A percentile compares a stretch with the other conserved stretches of the same genome.
phyloP scores from a whole-genome alignment of 2,888 invertebrate genomes.

The Lissonota sp. region DNA sequence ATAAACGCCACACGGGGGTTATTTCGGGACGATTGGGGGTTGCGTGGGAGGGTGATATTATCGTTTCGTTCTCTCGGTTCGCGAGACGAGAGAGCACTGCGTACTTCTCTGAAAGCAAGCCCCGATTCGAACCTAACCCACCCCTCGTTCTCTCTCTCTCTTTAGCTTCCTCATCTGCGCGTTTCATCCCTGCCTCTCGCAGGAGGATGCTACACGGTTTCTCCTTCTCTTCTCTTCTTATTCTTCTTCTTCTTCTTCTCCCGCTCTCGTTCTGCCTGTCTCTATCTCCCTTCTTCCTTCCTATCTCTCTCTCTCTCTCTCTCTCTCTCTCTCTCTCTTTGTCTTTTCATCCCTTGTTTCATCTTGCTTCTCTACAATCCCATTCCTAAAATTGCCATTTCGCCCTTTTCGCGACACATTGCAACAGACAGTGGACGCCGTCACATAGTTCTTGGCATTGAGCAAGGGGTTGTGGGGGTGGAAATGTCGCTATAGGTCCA shows the following conservation, averaged over 20 bases:
- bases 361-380: no score
- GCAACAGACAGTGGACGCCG: slow-evolving; percentile 15
- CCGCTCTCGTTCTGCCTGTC: slow-evolving; percentile 22
- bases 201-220: slow-evolving; percentile 17
- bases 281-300: slow-evolving; percentile 26
- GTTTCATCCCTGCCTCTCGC: slow-evolving; percentile 48
- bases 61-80: slow-evolving; percentile 74
- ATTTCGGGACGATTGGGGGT: slow-evolving; percentile 26
- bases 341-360: neutral
- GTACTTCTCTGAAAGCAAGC: slow-evolving; percentile 75
- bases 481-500: slow-evolving; percentile 20
- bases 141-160: slow-evolving; percentile 59
- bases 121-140: slow-evolving; percentile 74
- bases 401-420: slow-evolving; percentile 2
- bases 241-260: slow-evolving; percentile 27
- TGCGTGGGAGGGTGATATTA: slow-evolving; percentile 31
- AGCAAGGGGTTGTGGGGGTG: neutral
- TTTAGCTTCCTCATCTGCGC: slow-evolving; percentile 47
- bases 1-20: slow-evolving; percentile 8
- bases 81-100: slow-evolving; percentile 78
- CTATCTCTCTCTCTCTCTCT: slow-evolving; percentile 20
- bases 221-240: slow-evolving; percentile 39
- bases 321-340: slow-evolving; percentile 13
- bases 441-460: neutral
- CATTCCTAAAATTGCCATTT: slow-evolving; percentile 5